Conservation (phyloP, 2,113 vertebrate species). For the Bufo bufo region DNA sequence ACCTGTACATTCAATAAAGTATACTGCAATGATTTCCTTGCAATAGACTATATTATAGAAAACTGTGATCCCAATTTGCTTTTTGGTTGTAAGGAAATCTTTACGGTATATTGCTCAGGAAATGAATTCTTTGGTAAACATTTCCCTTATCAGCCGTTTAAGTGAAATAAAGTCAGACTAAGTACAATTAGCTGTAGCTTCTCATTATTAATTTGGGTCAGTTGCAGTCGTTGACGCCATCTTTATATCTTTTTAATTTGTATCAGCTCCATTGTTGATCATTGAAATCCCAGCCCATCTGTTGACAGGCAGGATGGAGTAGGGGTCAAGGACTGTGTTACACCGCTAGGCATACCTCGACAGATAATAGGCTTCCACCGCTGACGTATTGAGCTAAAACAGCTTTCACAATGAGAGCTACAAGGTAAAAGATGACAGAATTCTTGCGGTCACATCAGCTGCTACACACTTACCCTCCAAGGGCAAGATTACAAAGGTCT, state of each 20-base stretch:
- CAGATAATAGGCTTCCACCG: slow-evolving; percentile 16
- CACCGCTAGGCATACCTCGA: slow-evolving; percentile 34
- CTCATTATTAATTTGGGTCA: slow-evolving; percentile 54
- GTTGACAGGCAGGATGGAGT: slow-evolving; percentile 45
- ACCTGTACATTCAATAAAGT: background rate
- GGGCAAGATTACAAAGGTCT: background rate
- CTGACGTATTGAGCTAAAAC: background rate
- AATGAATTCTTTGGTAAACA: background rate
- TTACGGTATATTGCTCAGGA: background rate
- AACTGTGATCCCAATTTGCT: background rate
- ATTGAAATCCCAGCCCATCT: slow-evolving; percentile 63
- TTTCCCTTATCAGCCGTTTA: background rate
- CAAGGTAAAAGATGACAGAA: slow-evolving; percentile 47
- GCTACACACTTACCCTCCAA: slow-evolving; percentile 2
- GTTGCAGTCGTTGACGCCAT: background rate
- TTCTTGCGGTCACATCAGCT: slow-evolving; percentile 23
- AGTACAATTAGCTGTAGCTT: slow-evolving; percentile 14
- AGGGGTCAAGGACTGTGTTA: slow-evolving; percentile 61
- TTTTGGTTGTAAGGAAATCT: background rate
- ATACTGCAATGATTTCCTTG: background rate
- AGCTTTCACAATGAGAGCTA: slow-evolving; percentile 37
- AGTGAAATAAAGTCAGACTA: slow-evolving; percentile 11
- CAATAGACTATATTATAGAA: background rate
- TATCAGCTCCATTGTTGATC: slow-evolving; percentile 15
- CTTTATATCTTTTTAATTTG: slow-evolving; percentile 56